Evolutionary conservation across 53 echinoderm and acorn worm species (phyloP).

Genomic region (Stichopus horrens): DNA sequence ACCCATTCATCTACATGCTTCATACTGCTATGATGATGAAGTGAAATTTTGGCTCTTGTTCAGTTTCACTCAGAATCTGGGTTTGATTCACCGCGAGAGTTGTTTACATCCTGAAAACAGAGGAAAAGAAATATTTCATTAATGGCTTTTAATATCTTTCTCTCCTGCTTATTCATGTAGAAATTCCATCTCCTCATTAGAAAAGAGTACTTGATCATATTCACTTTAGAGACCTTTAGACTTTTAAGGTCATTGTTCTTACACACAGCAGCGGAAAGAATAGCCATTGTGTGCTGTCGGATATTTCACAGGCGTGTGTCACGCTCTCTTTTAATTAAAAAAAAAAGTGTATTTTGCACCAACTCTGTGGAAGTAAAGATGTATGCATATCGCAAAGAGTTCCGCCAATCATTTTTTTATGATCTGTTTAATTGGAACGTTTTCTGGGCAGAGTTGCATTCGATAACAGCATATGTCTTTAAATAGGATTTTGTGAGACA

Average conservation of each 20-base stretch:
- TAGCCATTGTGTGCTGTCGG: slow-evolving; percentile 3
- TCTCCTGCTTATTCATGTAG: background rate
- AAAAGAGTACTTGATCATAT: no score
- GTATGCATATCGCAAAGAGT: background rate
- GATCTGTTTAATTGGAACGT: background rate
- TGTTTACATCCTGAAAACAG: background rate
- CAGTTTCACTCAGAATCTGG: no score
- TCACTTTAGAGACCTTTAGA: no score
- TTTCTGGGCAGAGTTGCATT: background rate
- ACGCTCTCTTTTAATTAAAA: slow-evolving; percentile 24
- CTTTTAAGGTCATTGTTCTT: background rate
- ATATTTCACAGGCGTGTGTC: background rate
- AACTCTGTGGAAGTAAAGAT: background rate
- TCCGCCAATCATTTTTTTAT: background rate
- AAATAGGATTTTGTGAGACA: background rate
- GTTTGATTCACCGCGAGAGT: no score
- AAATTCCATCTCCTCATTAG: background rate
- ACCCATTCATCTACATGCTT: no score
- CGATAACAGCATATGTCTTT: background rate
- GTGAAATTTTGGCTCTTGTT: no score
- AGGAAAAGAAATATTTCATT: background rate
- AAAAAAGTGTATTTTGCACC: background rate
- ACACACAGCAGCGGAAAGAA: background rate
- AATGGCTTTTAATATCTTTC: background rate
- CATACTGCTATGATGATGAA: no score